phyloP scores from a whole-genome alignment of 1,140 invertebrate genomes.

The Trichonephila inaurata region DNA sequence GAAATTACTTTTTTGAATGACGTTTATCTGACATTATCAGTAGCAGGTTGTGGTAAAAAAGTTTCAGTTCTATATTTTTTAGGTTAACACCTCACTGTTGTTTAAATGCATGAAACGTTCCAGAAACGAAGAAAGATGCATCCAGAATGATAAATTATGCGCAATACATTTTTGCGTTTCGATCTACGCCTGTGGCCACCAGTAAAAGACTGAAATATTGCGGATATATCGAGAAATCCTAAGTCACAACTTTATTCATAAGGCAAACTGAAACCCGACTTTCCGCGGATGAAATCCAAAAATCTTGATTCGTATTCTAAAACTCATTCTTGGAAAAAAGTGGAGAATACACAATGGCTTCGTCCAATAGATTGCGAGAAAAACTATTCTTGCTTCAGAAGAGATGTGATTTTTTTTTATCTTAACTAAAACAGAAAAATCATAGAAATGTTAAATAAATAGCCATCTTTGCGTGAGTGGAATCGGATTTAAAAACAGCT shows the following conservation, averaged over 20 bases:
- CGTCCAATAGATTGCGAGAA: slow-evolving; percentile 36
- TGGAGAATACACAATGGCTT: slow-evolving; percentile 18
- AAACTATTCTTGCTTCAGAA: slow-evolving; percentile 7
- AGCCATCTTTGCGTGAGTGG: slow-evolving; percentile 45
- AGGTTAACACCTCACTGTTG: background rate
- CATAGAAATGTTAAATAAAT: slow-evolving; percentile 66
- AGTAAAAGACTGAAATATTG: slow-evolving; percentile 39
- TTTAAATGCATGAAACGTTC: background rate
- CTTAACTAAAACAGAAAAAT: slow-evolving; percentile 51
- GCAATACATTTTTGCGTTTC: slow-evolving; percentile 2
- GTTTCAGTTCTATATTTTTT: background rate
- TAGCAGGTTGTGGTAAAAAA: background rate
- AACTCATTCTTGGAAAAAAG: slow-evolving; percentile 51
- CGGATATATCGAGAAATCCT: slow-evolving; percentile 41
- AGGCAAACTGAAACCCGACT: slow-evolving; percentile 39
- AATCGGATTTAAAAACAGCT: slow-evolving; percentile 58
- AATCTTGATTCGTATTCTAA: slow-evolving; percentile 65
- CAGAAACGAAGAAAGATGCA: background rate
- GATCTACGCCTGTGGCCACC: background rate
- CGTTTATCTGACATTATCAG: background rate
- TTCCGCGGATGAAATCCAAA: slow-evolving; percentile 35
- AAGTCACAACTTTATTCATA: slow-evolving; percentile 58
- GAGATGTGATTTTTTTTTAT: slow-evolving; percentile 17
- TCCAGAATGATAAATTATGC: slow-evolving; percentile 36
- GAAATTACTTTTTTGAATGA: too few relatives aligned